Percentiles rank a stretch among this genome's conserved stretches.
Conservation (phyloP, 2,113 vertebrate species). For the Drymodes brunneopygia region DNA sequence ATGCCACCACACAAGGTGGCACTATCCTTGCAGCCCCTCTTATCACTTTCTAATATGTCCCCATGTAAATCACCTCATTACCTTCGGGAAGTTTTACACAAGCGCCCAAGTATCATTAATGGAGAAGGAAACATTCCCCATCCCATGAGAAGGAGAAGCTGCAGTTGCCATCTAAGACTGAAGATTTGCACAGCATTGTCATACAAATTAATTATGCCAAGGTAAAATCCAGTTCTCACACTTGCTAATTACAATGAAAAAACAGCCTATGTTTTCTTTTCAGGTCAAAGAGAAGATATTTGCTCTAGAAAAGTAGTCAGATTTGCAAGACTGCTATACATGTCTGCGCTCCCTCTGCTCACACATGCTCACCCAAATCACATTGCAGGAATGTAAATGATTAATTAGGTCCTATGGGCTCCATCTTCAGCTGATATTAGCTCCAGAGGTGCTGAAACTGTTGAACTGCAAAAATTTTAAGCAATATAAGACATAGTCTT, state of each 20-base stretch:
- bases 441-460: not conserved
- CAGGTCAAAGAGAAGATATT: not conserved
- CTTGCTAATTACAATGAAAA: not conserved
- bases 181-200: not conserved
- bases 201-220: not conserved
- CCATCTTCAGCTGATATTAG: not conserved
- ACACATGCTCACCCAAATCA: fast-evolving
- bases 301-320: not conserved
- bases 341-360: not conserved
- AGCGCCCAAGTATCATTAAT: not conserved
- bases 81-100: not conserved
- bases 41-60: fast-evolving
- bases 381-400: fast-evolving
- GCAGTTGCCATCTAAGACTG: not conserved
- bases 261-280: not conserved
- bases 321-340: not conserved
- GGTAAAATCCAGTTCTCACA: not conserved
- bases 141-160: not conserved
- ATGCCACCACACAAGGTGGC: fast-evolving
- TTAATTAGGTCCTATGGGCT: not conserved
- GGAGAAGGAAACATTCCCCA: fast-evolving
- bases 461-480: not conserved
- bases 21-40: not conserved
- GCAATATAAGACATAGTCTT: not conserved
- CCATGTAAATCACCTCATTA: not conserved